phyloP scores from a whole-genome alignment of 2,113 vertebrate genomes.

The Sinocyclocheilus anshuiensis region DNA sequence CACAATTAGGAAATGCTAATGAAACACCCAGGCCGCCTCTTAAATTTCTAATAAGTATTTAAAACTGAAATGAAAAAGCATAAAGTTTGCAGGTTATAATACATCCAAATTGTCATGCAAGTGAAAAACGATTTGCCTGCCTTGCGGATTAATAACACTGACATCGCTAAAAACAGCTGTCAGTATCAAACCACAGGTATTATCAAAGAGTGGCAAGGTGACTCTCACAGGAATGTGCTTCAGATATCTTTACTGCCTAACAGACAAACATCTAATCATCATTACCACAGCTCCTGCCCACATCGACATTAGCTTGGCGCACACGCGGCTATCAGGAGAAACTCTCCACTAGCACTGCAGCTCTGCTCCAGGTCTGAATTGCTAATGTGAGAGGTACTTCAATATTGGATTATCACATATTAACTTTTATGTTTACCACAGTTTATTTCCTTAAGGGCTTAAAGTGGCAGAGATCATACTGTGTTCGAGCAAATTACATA shows the following conservation, averaged over 20 bases:
- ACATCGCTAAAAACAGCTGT: neutral
- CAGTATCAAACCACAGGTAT: conserved; percentile 21
- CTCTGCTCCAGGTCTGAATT: conserved; percentile 3
- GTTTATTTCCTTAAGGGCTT: conserved; percentile 14
- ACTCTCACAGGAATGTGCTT: neutral
- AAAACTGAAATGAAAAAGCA: no score
- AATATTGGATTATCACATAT: conserved; percentile 7
- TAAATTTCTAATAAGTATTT: neutral
- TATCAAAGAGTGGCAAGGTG: conserved; percentile 22
- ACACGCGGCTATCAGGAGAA: neutral
- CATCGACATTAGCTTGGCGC: neutral
- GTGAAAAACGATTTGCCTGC: neutral
- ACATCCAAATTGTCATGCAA: neutral
- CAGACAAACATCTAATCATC: conserved; percentile 44
- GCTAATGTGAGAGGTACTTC: neutral
- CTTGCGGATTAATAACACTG: neutral
- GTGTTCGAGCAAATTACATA: neutral
- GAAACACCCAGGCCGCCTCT: neutral
- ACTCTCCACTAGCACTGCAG: neutral
- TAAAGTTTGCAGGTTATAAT: neutral
- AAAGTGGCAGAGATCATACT: neutral
- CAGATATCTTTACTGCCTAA: conserved; percentile 33
- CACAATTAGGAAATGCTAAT: neutral
- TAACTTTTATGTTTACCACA: neutral
- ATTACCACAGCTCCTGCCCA: conserved; percentile 17